Evolutionary conservation across 2,113 vertebrate species (phyloP).

Genomic region (Daubentonia madagascariensis): DNA sequence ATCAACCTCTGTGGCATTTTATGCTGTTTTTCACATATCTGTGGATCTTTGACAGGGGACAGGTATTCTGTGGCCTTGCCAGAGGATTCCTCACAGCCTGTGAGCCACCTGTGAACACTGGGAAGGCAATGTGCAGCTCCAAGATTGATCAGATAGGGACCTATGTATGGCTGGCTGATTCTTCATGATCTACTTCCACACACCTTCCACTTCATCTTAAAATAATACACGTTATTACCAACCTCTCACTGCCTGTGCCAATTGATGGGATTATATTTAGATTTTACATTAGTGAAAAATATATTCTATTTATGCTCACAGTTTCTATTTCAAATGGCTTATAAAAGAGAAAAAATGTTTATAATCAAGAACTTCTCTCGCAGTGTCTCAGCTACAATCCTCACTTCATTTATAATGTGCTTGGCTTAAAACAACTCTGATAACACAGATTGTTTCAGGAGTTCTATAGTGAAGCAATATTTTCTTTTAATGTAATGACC

Average conservation of each 20-base stretch:
- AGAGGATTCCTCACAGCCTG: neutral
- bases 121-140: neutral
- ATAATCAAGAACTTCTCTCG: neutral
- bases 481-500: slow-evolving; percentile 19
- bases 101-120: neutral
- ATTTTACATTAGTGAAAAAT: neutral
- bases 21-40: neutral
- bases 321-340: neutral
- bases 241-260: neutral
- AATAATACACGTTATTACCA: neutral
- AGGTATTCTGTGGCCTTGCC: neutral
- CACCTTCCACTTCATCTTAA: neutral
- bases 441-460: neutral
- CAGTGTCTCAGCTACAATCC: neutral
- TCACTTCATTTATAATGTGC: neutral
- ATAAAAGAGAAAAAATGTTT: neutral
- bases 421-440: neutral
- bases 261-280: neutral
- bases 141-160: neutral
- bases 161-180: neutral
- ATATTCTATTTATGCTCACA: neutral
- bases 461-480: neutral
- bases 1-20: neutral
- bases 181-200: neutral
- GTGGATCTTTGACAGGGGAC: neutral